phyloP scores from a whole-genome alignment of 2,113 vertebrate genomes.

The Willisornis vidua region DNA sequence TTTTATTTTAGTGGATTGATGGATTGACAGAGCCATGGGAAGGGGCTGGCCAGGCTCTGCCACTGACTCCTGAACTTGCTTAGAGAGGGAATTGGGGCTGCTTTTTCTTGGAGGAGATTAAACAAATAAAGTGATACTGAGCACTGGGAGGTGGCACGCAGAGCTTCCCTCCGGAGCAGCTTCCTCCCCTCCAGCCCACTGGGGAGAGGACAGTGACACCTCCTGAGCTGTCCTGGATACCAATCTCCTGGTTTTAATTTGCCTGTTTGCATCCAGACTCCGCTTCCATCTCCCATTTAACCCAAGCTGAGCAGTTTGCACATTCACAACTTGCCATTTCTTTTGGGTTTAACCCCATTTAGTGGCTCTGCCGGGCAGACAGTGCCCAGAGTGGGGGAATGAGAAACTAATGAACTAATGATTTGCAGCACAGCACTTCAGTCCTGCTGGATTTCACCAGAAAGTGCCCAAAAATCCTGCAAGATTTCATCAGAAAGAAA shows the following conservation, averaged over 20 bases:
- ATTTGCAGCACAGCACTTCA: background rate
- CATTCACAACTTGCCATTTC: background rate
- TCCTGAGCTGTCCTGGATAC: background rate
- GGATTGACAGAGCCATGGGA: background rate
- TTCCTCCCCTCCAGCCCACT: background rate
- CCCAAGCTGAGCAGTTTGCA: background rate
- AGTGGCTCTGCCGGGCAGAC: background rate
- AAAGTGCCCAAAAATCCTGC: background rate
- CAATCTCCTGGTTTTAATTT: background rate
- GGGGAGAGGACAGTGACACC: background rate
- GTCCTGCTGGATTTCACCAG: background rate
- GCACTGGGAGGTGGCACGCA: accelerated
- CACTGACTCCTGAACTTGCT: background rate
- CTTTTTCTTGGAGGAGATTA: background rate
- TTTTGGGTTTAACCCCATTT: background rate
- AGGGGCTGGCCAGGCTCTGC: background rate
- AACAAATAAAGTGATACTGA: background rate
- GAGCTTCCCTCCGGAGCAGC: background rate
- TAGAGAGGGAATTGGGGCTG: background rate
- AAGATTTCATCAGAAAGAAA: background rate
- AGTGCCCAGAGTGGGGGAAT: background rate
- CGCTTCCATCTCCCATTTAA: background rate
- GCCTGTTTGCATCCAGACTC: background rate
- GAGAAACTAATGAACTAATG: background rate
- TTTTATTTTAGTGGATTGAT: background rate